Evolutionary conservation across 2,113 vertebrate species (phyloP).

Genomic region (Emydocephalus ijimae): DNA sequence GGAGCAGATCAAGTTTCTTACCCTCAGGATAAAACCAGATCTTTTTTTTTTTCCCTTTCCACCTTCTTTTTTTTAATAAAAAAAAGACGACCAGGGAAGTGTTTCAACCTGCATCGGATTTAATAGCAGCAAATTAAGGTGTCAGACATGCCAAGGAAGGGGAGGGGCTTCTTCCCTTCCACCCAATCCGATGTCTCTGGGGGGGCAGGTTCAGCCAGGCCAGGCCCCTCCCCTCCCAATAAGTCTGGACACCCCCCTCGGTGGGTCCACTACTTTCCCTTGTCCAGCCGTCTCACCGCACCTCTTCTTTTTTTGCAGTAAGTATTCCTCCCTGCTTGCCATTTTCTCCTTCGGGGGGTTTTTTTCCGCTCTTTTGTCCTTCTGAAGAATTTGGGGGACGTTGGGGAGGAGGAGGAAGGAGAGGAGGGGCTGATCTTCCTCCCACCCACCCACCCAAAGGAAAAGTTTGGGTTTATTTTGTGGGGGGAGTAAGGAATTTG

Average conservation of each 20-base stretch:
- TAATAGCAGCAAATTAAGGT: not conserved
- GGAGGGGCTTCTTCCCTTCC: not conserved
- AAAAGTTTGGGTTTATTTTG: not conserved
- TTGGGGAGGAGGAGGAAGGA: not conserved
- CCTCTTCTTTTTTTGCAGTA: not conserved
- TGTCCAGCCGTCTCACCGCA: not conserved
- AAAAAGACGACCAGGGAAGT: too few species aligned
- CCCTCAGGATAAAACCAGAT: not conserved
- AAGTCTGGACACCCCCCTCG: not conserved
- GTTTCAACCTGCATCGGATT: not conserved
- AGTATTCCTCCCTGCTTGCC: not conserved
- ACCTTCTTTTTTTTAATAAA: too few species aligned
- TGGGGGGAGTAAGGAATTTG: not conserved
- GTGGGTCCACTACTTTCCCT: not conserved
- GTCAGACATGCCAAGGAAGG: not conserved
- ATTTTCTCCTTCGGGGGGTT: accelerated
- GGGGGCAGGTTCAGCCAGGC: too few species aligned
- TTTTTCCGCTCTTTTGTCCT: too few species aligned
- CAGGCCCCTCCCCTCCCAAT: not conserved
- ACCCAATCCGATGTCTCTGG: not conserved
- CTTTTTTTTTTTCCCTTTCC: accelerated
- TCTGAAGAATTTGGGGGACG: accelerated
- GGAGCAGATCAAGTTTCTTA: not conserved
- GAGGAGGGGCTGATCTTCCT: not conserved
- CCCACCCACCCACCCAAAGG: not conserved